These are phyloP conservation scores for Gallinago solitaria DNA, from an alignment of 2,797 vertebrate species.

Conservation along the genomic window DNA sequence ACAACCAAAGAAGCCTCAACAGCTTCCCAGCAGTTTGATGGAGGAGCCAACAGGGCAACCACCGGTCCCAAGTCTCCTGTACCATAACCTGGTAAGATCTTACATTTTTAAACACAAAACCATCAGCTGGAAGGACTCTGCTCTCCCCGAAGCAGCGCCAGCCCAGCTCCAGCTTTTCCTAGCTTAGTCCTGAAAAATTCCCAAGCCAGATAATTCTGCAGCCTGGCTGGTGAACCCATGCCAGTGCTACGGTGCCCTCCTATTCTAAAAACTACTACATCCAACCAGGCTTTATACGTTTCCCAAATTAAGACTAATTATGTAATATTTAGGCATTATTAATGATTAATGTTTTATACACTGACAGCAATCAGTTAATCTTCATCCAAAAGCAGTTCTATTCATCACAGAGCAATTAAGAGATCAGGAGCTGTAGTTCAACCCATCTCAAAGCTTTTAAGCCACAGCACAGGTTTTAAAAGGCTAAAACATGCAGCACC, in stretches of 20 bases:
- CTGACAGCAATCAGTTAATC: background rate
- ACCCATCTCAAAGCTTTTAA: background rate
- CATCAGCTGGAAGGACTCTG: background rate
- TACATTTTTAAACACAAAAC: background rate
- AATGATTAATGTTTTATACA: background rate
- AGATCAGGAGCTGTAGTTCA: background rate
- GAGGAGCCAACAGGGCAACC: background rate
- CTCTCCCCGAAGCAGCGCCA: background rate
- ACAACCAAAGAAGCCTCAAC: background rate
- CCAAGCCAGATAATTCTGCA: background rate
- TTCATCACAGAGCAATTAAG: background rate
- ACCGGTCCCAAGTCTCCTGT: accelerated
- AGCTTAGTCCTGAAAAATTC: background rate
- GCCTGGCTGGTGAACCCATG: background rate
- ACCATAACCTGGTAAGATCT: accelerated
- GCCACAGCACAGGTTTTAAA: background rate
- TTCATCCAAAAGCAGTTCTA: background rate
- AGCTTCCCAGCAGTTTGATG: background rate
- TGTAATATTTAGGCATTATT: background rate
- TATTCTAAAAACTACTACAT: accelerated
- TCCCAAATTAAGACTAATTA: background rate
- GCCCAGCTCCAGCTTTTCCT: background rate
- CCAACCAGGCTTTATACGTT: background rate
- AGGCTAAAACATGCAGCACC: background rate
- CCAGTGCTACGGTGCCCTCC: background rate